Evolutionary conservation across 2,888 invertebrate species (phyloP).

Genomic region (Drosophila anceps): DNA sequence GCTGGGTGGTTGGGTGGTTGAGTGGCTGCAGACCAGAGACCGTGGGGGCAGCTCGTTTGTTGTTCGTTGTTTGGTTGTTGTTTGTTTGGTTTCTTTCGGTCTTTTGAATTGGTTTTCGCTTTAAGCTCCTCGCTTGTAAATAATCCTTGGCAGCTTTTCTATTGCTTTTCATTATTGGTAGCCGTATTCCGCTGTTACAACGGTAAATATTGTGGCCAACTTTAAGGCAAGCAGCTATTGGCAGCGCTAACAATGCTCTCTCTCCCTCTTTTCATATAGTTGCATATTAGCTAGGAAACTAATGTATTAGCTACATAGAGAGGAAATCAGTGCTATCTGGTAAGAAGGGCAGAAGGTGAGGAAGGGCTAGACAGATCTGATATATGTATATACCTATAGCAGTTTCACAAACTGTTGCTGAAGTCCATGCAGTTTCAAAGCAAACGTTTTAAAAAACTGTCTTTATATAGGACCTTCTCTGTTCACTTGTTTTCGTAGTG

Average conservation of each 20-base stretch:
- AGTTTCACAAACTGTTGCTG: no score
- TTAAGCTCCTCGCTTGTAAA: constrained; percentile 75
- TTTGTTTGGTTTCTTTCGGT: constrained; percentile 58
- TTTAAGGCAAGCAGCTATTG: constrained; percentile 14
- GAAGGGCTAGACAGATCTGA: no score
- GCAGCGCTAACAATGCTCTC: background rate
- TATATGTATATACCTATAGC: background rate
- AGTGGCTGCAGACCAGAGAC: background rate
- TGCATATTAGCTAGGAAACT: background rate
- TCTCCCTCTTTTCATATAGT: background rate
- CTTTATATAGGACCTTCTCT: no score
- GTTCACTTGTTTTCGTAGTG: no score
- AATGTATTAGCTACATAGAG: background rate
- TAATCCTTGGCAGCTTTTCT: constrained; percentile 70
- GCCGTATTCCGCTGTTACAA: constrained; percentile 11
- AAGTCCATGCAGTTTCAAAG: no score
- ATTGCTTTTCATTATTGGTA: constrained; percentile 58
- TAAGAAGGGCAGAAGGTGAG: no score
- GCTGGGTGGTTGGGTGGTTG: background rate
- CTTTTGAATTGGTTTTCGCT: constrained; percentile 66
- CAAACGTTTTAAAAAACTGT: no score
- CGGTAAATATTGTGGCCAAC: constrained; percentile 43
- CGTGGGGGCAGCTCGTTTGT: constrained; percentile 26
- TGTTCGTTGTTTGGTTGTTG: constrained; percentile 35
- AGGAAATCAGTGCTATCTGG: background rate